A percentile compares a stretch with the other conserved stretches of the same genome.
These are phyloP conservation scores for Dynastes hyllus DNA, from an alignment of 2,888 invertebrate genomes.

Conservation along the genomic window DNA sequence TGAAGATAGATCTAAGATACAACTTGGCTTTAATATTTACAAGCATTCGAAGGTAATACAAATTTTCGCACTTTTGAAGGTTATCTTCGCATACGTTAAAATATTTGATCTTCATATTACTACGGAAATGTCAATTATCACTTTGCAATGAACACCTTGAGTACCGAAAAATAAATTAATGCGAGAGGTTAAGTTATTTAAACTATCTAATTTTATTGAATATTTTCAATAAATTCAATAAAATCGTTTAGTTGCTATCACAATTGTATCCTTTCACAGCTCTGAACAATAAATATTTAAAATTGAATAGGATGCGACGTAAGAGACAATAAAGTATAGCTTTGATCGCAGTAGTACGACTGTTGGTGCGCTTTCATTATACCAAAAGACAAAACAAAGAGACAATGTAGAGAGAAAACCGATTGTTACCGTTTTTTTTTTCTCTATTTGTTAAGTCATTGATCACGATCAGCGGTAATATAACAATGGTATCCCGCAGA, in stretches of 20 bases:
- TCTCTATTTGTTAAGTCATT: slow-evolving; percentile 24
- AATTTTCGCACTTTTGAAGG: slow-evolving; percentile 1
- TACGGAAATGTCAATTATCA: not conserved
- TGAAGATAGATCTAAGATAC: too few relatives aligned
- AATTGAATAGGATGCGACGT: not conserved
- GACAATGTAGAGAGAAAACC: slow-evolving; percentile 13
- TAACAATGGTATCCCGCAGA: slow-evolving; percentile 33
- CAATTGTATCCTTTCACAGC: too few relatives aligned
- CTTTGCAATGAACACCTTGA: not conserved
- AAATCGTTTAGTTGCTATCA: too few relatives aligned
- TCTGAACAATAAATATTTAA: not conserved
- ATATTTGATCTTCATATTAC: slow-evolving; percentile 7
- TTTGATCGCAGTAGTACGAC: slow-evolving; percentile 4
- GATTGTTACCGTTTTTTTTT: slow-evolving; percentile 15
- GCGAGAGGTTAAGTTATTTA: too few relatives aligned
- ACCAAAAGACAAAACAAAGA: not conserved
- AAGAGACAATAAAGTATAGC: not conserved
- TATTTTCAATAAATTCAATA: too few relatives aligned
- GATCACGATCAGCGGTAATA: slow-evolving; percentile 30
- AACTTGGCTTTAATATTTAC: too few relatives aligned
- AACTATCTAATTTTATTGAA: too few relatives aligned
- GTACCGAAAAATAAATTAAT: too few relatives aligned
- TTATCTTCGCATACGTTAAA: not conserved
- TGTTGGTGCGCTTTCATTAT: slow-evolving; percentile 11
- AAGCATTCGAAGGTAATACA: not conserved